These are phyloP conservation scores for Acanthornis magna DNA, from an alignment of 2,797 vertebrate genomes.

Conservation along the genomic window DNA sequence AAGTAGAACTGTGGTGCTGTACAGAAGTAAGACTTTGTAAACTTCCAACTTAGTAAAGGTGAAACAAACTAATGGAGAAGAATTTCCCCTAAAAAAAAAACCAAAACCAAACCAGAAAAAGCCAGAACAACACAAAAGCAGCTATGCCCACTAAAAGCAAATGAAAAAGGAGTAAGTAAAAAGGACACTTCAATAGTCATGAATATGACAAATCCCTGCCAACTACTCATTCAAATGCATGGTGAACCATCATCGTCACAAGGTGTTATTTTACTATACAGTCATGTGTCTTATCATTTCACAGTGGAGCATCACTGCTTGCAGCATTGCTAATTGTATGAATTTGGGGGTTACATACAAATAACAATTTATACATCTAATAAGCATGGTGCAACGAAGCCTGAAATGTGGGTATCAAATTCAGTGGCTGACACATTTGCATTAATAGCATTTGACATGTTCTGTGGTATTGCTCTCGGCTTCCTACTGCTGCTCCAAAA, in stretches of 20 bases:
- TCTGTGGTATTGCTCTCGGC: neutral
- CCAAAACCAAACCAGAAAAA: neutral
- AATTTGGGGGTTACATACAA: neutral
- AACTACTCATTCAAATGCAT: neutral
- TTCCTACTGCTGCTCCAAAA: neutral
- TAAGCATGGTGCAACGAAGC: neutral
- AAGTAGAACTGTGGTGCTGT: neutral
- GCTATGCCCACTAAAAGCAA: neutral
- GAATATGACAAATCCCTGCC: neutral
- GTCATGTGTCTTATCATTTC: neutral
- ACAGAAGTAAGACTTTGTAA: neutral
- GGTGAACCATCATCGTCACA: neutral
- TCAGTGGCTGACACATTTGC: neutral
- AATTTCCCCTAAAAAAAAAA: neutral
- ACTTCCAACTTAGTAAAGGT: neutral
- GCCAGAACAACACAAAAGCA: neutral
- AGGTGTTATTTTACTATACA: neutral
- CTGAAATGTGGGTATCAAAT: neutral
- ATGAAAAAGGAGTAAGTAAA: neutral
- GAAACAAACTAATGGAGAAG: neutral
- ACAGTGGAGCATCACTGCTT: neutral
- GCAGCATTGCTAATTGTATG: neutral
- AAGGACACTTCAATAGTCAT: neutral
- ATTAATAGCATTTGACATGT: neutral
- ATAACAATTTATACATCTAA: neutral